Evolutionary conservation across 1,140 invertebrate species (phyloP).

Genomic region (Drosophila eugracilis): DNA sequence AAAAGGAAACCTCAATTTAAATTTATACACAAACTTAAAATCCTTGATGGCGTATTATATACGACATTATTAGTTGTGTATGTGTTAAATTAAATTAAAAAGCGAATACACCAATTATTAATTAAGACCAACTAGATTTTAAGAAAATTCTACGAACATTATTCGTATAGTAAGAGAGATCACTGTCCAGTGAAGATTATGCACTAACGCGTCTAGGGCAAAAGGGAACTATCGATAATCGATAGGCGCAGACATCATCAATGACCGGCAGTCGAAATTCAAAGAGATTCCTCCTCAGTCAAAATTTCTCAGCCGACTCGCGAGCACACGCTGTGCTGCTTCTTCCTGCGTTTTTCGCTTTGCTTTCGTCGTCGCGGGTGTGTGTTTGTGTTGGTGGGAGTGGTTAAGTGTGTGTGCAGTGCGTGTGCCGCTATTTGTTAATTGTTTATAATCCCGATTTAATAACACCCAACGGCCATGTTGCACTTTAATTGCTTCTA

Average conservation of each 20-base stretch:
- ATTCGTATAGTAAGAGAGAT: no score
- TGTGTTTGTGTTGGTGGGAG: conserved; percentile 8
- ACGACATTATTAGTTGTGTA: no score
- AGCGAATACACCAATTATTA: no score
- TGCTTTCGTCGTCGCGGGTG: conserved; percentile 21
- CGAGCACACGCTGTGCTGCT: conserved; percentile 26
- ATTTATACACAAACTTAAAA: no score
- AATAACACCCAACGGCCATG: conserved; percentile 9
- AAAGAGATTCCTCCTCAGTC: neutral
- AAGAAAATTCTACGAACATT: no score
- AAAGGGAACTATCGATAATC: neutral
- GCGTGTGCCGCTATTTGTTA: conserved; percentile 30
- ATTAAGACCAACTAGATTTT: no score
- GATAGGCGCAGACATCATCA: neutral
- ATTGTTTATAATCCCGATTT: conserved; percentile 3
- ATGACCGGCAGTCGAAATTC: neutral
- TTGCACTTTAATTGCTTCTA: conserved; percentile 23
- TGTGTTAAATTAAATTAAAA: no score
- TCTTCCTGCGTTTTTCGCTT: conserved; percentile 23
- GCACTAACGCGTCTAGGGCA: neutral
- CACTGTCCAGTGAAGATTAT: no score
- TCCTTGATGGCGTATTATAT: no score
- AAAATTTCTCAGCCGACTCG: conserved; percentile 5
- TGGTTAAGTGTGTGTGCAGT: conserved; percentile 17
- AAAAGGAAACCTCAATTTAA: no score